Evolutionary conservation across 2,113 vertebrate species (phyloP).

Genomic region (Apus apus): DNA sequence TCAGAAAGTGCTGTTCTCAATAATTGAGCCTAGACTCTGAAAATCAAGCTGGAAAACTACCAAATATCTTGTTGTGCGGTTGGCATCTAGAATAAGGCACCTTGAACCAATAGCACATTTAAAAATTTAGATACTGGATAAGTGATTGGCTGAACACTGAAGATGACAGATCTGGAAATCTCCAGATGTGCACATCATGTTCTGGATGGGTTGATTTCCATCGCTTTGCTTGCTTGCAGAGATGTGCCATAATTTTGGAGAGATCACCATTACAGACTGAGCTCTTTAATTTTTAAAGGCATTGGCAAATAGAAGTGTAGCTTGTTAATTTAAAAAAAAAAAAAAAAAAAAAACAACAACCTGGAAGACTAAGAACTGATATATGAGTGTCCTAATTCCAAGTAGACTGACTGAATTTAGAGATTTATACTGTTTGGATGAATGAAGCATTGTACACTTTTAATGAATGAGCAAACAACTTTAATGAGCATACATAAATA

Average conservation of each 20-base stretch:
- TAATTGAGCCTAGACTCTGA: background rate
- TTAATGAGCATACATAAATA: constrained; percentile 28
- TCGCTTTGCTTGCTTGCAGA: background rate
- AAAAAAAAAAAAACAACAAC: background rate
- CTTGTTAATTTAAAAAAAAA: background rate
- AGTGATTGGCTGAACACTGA: constrained; percentile 50
- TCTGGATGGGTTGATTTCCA: background rate
- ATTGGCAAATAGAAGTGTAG: background rate
- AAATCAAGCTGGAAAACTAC: background rate
- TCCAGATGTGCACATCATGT: constrained; percentile 15
- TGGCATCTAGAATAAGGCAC: constrained; percentile 17
- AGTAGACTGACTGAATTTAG: constrained; percentile 43
- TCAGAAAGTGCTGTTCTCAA: background rate
- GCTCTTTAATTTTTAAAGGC: background rate
- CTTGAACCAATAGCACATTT: constrained; percentile 43
- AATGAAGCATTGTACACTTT: constrained; percentile 48
- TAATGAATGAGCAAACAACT: constrained; percentile 33
- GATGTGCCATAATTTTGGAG: background rate
- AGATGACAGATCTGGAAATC: constrained; percentile 39
- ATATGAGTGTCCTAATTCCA: background rate
- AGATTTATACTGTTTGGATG: constrained; percentile 30
- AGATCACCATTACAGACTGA: background rate
- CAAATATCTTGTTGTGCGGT: background rate
- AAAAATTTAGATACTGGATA: constrained; percentile 34
- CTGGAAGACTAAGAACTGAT: background rate